phyloP scores from a whole-genome alignment of 2,113 vertebrate species.

The Furnarius figulus region DNA sequence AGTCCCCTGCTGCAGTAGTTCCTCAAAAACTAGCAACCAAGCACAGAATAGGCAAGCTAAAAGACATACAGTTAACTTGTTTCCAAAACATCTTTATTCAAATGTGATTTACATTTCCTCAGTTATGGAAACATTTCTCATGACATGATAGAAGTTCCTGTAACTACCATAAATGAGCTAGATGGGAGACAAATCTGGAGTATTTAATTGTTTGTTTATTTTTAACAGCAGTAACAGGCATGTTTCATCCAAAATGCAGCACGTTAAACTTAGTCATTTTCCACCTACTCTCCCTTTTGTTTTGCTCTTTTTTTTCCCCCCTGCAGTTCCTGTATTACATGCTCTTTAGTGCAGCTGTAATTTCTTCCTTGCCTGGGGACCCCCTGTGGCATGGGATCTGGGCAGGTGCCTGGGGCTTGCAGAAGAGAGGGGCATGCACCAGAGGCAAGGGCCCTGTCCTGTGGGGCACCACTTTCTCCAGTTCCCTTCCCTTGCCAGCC shows the following conservation, averaged over 20 bases:
- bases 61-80: conserved; percentile 26
- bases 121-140: conserved; percentile 24
- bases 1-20: not conserved
- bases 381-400: not conserved
- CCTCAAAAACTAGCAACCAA: not conserved
- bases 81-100: conserved; percentile 50
- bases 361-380: not conserved
- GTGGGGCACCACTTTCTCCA: not conserved
- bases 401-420: not conserved
- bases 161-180: conserved; percentile 14
- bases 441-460: not conserved
- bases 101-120: conserved; percentile 24
- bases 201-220: conserved; percentile 28
- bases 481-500: not conserved
- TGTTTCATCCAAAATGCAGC: not conserved
- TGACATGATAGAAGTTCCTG: not conserved
- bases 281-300: not conserved
- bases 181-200: not conserved
- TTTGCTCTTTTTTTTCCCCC: not conserved
- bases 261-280: not conserved
- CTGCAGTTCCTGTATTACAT: not conserved
- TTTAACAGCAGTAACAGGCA: not conserved
- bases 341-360: not conserved
- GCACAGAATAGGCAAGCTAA: not conserved
- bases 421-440: not conserved